Conservation (phyloP, 2,113 vertebrate species). For the Sturnus vulgaris region DNA sequence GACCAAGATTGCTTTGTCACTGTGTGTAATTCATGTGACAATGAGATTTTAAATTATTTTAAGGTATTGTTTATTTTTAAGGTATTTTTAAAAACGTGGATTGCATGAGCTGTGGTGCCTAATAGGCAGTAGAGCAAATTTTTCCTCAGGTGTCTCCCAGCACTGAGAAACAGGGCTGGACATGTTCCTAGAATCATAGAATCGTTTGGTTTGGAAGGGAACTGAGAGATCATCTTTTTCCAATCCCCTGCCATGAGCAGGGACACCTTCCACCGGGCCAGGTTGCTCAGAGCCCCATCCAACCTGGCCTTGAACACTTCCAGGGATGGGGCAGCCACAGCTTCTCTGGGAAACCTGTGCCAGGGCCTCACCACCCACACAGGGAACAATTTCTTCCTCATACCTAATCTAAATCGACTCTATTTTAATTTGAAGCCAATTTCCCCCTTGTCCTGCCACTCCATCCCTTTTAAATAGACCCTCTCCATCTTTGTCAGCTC, state of each 20-base stretch:
- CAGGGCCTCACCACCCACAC: background rate
- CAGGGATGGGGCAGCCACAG: background rate
- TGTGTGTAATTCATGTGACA: background rate
- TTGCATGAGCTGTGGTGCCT: background rate
- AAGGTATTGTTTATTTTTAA: background rate
- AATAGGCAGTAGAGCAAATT: background rate
- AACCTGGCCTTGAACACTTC: background rate
- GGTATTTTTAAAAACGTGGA: background rate
- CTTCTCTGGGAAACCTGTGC: background rate
- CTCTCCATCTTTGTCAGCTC: background rate
- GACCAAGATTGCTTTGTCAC: background rate
- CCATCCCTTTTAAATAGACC: background rate
- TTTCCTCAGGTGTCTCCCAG: background rate
- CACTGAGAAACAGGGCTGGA: background rate
- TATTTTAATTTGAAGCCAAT: background rate
- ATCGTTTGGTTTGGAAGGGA: background rate
- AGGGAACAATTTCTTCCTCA: background rate
- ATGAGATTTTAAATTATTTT: background rate
- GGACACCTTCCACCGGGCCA: rapidly evolving
- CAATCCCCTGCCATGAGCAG: background rate
- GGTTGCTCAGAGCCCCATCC: background rate
- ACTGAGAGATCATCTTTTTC: background rate
- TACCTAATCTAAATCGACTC: background rate
- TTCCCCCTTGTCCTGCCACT: background rate
- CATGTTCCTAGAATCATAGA: background rate